Evolutionary conservation across 2,113 vertebrate species (phyloP).

Genomic region (Mola mola): DNA sequence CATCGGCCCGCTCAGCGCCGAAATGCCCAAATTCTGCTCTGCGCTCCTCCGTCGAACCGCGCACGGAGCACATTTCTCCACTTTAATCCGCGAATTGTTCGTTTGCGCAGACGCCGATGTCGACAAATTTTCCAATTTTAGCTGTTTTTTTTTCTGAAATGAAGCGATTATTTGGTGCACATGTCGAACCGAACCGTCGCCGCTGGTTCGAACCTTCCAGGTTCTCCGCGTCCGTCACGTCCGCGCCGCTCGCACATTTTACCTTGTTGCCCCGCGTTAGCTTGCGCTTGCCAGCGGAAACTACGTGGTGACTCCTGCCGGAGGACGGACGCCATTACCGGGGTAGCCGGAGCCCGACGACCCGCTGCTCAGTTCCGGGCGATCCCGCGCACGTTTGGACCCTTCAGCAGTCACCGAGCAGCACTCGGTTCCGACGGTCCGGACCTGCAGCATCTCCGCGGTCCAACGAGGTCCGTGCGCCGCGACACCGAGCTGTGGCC

Average conservation of each 20-base stretch:
- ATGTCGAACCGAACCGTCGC: not conserved
- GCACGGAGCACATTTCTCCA: not conserved
- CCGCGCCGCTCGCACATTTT: too few species aligned
- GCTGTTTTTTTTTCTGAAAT: conserved; percentile 34
- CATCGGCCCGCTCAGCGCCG: conserved; percentile 53
- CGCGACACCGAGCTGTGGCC: too few species aligned
- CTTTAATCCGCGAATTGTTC: not conserved
- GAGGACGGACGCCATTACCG: conserved; percentile 78
- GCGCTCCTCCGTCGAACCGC: not conserved
- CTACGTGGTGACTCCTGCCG: conserved; percentile 80
- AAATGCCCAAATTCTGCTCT: not conserved
- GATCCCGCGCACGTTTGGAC: not conserved
- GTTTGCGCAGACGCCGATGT: not conserved
- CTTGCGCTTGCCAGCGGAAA: conserved; percentile 68
- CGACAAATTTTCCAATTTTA: conserved; percentile 9
- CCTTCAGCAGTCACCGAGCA: not conserved
- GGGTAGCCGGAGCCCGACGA: conserved; percentile 51
- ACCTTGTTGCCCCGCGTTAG: not conserved
- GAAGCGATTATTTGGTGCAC: conserved; percentile 38
- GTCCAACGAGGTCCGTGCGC: too few species aligned
- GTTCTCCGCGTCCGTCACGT: too few species aligned
- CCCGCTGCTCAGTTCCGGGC: conserved; percentile 14
- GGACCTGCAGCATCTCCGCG: not conserved
- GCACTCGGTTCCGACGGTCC: too few species aligned
- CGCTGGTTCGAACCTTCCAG: too few species aligned